phyloP scores from a whole-genome alignment of 1,140 invertebrate species.

The Parapsyche elsis region DNA sequence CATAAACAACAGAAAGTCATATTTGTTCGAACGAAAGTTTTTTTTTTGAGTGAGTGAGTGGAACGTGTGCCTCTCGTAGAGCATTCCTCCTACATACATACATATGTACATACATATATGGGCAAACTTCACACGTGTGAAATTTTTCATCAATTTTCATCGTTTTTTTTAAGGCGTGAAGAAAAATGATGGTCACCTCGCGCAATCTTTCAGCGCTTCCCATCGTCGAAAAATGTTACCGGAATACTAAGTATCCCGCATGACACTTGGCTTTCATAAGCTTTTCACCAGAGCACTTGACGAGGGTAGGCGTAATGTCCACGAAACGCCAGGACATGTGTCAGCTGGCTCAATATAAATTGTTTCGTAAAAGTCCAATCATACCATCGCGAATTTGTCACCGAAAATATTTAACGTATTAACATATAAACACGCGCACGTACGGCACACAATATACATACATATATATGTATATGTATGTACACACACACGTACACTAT shows the following conservation, averaged over 20 bases:
- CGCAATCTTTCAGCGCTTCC: conserved; percentile 13
- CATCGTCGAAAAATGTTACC: conserved; percentile 12
- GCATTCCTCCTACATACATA: too few relatives aligned
- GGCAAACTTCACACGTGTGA: too few relatives aligned
- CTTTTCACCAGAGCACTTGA: conserved; percentile 25
- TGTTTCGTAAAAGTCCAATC: conserved; percentile 28
- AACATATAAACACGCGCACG: neutral
- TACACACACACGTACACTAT: neutral
- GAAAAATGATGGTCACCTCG: conserved; percentile 1
- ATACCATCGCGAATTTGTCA: conserved; percentile 10
- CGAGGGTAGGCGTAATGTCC: conserved; percentile 27
- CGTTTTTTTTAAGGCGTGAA: neutral
- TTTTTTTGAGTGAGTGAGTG: too few relatives aligned
- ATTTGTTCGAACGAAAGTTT: too few relatives aligned
- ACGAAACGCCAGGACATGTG: conserved; percentile 34
- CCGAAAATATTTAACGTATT: conserved; percentile 17
- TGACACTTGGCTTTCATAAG: conserved; percentile 42
- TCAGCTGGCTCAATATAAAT: conserved; percentile 31
- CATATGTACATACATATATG: too few relatives aligned
- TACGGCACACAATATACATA: neutral
- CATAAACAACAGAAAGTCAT: too few relatives aligned
- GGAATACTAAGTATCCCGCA: conserved; percentile 35
- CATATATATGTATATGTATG: neutral
- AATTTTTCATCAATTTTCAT: too few relatives aligned
- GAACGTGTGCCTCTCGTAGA: too few relatives aligned